Conservation (phyloP, 1,140 invertebrate species). For the Achatina immaculata region DNA sequence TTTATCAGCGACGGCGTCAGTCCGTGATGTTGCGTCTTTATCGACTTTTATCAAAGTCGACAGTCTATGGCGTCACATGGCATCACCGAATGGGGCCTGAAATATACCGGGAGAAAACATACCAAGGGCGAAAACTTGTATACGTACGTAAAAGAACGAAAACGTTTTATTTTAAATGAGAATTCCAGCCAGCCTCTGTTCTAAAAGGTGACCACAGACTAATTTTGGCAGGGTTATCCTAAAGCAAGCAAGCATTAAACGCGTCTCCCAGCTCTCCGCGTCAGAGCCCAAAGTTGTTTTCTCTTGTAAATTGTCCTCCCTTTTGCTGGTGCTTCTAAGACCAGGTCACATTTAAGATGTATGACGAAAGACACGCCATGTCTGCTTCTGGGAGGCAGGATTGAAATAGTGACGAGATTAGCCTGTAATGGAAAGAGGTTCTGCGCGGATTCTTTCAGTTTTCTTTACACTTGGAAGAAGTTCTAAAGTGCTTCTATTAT, state of each 20-base stretch:
- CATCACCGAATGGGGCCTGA: no score
- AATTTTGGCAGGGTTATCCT: constrained; percentile 8
- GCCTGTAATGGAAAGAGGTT: not conserved
- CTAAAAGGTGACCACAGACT: not conserved
- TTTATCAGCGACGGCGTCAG: no score
- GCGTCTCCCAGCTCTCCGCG: not conserved
- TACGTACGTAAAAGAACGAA: no score
- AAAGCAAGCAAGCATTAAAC: constrained; percentile 11
- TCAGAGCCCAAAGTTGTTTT: not conserved
- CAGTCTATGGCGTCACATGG: no score
- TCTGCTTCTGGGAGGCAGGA: not conserved
- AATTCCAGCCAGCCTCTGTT: no score
- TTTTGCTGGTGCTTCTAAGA: not conserved
- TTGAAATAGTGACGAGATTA: not conserved
- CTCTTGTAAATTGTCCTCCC: not conserved
- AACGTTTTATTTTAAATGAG: no score
- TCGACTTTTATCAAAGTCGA: no score
- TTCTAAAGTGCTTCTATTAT: not conserved
- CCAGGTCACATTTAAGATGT: not conserved
- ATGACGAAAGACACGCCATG: not conserved
- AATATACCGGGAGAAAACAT: no score
- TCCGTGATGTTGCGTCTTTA: no score
- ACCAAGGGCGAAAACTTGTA: no score
- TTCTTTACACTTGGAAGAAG: not conserved
- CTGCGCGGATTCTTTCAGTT: not conserved